phyloP scores from a whole-genome alignment of 1,140 invertebrate species.

The Diprion similis region DNA sequence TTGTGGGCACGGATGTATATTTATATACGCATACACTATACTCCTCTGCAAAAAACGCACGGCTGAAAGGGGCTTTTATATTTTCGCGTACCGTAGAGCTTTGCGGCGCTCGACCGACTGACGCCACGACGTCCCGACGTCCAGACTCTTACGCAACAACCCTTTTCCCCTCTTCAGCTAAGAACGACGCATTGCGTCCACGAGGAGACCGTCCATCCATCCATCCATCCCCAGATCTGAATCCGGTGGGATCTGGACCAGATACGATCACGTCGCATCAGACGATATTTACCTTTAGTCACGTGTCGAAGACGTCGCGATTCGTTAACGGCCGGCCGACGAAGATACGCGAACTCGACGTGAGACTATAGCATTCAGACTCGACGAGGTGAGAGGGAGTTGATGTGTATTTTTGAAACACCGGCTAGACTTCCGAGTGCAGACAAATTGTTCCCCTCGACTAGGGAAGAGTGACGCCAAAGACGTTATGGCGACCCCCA shows the following conservation, averaged over 20 bases:
- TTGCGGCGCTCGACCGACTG: constrained; percentile 43
- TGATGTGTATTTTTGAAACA: background rate
- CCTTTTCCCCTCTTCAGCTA: constrained; percentile 15
- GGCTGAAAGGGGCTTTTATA: background rate
- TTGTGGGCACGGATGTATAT: no score
- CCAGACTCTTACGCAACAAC: constrained; percentile 49
- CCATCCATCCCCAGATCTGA: background rate
- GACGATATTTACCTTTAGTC: background rate
- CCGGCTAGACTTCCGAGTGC: background rate
- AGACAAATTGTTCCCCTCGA: background rate
- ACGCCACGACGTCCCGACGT: constrained; percentile 44
- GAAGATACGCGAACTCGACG: no score
- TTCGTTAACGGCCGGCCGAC: background rate
- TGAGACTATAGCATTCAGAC: background rate
- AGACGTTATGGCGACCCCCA: background rate
- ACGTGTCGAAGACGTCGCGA: constrained; percentile 14
- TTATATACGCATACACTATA: no score
- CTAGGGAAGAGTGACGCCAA: no score
- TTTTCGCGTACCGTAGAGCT: constrained; percentile 34
- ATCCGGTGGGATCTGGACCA: constrained; percentile 26
- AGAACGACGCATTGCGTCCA: constrained; percentile 24
- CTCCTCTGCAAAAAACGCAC: no score
- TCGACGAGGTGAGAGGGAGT: background rate
- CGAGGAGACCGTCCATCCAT: background rate
- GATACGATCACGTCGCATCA: background rate